Evolutionary conservation across 2,797 vertebrate genomes (phyloP), one percentile per base, ranked within the genome.

Genomic region (Clarias pachynema): DNA sequence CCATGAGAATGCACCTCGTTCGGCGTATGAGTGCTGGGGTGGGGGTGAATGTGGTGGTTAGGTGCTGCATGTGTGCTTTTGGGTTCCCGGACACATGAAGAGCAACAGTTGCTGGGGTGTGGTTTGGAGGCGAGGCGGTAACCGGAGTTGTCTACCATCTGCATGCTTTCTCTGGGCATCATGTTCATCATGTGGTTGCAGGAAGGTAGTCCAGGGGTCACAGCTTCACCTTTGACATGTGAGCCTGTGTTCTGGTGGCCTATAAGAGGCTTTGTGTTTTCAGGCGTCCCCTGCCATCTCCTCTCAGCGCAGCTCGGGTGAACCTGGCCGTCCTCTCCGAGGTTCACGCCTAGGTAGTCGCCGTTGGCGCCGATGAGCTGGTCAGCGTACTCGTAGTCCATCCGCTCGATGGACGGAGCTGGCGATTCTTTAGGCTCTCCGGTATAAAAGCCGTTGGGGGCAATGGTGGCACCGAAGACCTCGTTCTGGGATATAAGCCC

Each of bases 401-500:
- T 89, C 20, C 92, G 86, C 63, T 95, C 95, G 1, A 92, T 80
- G 40, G 92, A 92, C 22, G 93, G 91, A 82, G 92, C 92, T 9
- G 92, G 92, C 5, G 92, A 90, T 84, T 95, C 95, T 80, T 92
- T 93, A 59, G 93, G 87, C 86, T 96, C 95, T 31, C 94, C 95
- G 0, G 95, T 97, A 93, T 97, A 98, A 92, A 99, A 97, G 87
- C 97, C 97, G 0, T 96, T 93, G 0, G 97, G 96, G 79, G 96
- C 97, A 86, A 97, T 94, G 2, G 97, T 98, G 90, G 97, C 98
- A 29, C 98, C 97, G 0, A 99, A 98, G 88, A 98, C 96, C 93
- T 98, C 97, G 89, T 99, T 99, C 69, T 99, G 97, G 0, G 98
- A 97, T 91, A 99, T 97, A 91, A 99, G 95, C 83, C 98, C 98